Percentiles rank a stretch among this genome's conserved stretches.
Conservation (phyloP, 2,888 invertebrate genomes). For the Trachelus stipa region DNA sequence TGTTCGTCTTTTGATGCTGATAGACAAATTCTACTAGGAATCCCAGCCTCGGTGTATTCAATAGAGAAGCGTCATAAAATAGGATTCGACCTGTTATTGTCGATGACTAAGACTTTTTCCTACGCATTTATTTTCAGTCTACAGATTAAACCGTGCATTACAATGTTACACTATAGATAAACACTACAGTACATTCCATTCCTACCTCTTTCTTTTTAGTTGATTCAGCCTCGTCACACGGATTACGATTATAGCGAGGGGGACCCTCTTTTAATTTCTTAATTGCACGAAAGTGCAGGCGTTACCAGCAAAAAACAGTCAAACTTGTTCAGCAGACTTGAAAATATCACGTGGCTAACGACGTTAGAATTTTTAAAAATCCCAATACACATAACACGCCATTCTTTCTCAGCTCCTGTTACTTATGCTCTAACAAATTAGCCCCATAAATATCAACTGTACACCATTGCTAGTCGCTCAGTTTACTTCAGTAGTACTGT, state of each 20-base stretch:
- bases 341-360: neutral
- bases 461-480: neutral
- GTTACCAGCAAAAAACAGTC: neutral
- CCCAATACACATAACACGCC: neutral
- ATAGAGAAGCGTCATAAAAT: neutral
- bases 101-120: neutral
- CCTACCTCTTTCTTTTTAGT: constrained; percentile 3
- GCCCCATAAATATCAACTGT: neutral
- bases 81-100: neutral
- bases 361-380: neutral
- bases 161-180: neutral
- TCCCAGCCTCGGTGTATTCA: neutral
- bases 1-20: neutral
- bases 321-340: neutral
- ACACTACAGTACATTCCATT: neutral
- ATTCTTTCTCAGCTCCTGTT: neutral
- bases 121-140: neutral
- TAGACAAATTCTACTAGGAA: neutral
- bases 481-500: neutral
- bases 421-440: neutral
- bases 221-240: neutral
- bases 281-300: constrained; percentile 5
- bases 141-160: neutral
- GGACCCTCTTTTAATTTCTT: neutral
- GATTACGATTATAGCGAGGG: neutral